Percentiles rank a stretch among this genome's conserved stretches.
Evolutionary conservation across 2,888 invertebrate genomes (phyloP).

Genomic region (Desoria tigrina): DNA sequence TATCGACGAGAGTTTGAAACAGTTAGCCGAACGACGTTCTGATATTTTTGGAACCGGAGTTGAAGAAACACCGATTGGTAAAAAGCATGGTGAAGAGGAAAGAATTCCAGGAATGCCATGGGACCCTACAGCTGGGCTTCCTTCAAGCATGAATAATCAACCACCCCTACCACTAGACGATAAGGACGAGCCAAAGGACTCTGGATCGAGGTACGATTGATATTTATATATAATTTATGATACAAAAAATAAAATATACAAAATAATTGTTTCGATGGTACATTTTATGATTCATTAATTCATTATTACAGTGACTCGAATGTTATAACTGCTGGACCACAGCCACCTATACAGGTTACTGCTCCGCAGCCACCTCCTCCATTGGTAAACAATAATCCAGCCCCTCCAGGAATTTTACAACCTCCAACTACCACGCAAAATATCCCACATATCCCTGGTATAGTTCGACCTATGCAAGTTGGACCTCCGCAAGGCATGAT

Average conservation of each 20-base stretch:
- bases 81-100: constrained; percentile 87
- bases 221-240: too few relatives aligned
- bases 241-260: not conserved
- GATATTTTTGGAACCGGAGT: constrained; percentile 99
- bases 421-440: constrained; percentile 41
- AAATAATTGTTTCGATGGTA: too few relatives aligned
- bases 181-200: constrained; percentile 58
- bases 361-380: constrained; percentile 53
- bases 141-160: constrained; percentile 55
- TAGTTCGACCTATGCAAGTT: constrained; percentile 55
- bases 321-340: constrained; percentile 19
- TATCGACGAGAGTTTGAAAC: constrained; percentile 93
- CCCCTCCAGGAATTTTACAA: constrained; percentile 55
- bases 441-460: constrained; percentile 57
- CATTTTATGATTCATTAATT: not conserved
- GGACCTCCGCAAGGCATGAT: constrained; percentile 62
- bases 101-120: constrained; percentile 53
- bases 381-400: constrained; percentile 44
- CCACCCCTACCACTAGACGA: constrained; percentile 55
- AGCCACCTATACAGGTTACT: constrained; percentile 43
- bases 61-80: constrained; percentile 98
- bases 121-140: constrained; percentile 42
- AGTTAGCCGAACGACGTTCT: constrained; percentile 96
- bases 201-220: constrained; percentile 42
- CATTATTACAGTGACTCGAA: not conserved